Evolutionary conservation across 1,140 invertebrate genomes (phyloP).

Genomic region (Polypedilum vanderplanki): DNA sequence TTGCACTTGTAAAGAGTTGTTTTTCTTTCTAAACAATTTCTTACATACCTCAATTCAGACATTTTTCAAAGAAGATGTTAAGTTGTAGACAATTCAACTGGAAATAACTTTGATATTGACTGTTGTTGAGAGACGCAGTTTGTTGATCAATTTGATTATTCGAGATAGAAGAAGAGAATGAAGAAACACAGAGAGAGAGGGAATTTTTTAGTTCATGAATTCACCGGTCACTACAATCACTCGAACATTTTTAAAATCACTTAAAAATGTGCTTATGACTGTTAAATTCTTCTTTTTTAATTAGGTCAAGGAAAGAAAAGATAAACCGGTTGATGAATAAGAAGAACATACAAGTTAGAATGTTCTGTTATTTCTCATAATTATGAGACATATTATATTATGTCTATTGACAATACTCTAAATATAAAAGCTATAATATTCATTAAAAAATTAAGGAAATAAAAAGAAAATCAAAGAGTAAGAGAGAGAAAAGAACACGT

Average conservation of each 20-base stretch:
- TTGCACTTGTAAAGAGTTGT: not conserved
- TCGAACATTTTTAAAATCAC: not conserved
- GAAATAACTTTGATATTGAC: no score
- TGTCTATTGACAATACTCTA: not conserved
- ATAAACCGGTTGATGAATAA: not conserved
- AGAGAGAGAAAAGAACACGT: no score
- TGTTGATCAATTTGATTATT: not conserved
- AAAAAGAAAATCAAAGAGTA: no score
- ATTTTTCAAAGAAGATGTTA: not conserved
- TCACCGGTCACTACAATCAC: not conserved
- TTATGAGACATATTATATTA: not conserved
- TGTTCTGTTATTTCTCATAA: not conserved
- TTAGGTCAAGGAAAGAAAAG: conserved; percentile 17
- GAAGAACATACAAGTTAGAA: not conserved
- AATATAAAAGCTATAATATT: no score
- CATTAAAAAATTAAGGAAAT: no score
- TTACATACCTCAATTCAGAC: not conserved
- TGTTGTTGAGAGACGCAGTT: not conserved
- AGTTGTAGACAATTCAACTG: not conserved
- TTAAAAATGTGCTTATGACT: no score
- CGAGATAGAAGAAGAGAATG: no score
- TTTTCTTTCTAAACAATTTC: not conserved
- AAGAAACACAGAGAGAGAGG: no score
- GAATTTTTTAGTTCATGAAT: not conserved
- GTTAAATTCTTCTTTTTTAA: not conserved